Base-by-base conservation (phyloP, 2,888 invertebrate species). In the Bugula neritina region DNA sequence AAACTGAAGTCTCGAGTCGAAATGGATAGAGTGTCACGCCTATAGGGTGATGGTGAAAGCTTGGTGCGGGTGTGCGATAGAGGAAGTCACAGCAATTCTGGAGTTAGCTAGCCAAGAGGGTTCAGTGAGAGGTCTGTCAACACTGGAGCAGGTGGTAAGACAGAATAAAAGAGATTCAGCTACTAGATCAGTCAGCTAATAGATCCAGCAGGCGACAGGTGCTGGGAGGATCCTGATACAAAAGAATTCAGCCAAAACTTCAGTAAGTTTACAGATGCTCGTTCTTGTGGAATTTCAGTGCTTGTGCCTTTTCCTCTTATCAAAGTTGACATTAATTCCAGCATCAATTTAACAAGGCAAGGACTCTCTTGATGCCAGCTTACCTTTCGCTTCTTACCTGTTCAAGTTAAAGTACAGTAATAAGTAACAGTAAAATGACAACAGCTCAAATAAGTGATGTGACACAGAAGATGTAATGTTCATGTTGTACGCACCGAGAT, bases 191-290 rank as follows among this genome's bases (percentile, higher is more conserved):
- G 23, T 55, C 23, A 55, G 23, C 55, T 23, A 25, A 23, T 23
- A 55, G 25, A 55, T 25, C 55, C 23, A 25, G 17, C 25, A 55
- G 23, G 55, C 5, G 23, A 55, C 55, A 17, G 23, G 55, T n/a
- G 55, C 55, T 55, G 55, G 5, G 10, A 55, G 55, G 55, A 55
- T 55, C 55, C 55, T 55, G 55, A 55, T 55, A 25, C 55, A 55
- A 55, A 17, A 25, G 55, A 55, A 17, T 23, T 55, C 55, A 55
- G 25, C 55, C 55, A 55, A 17, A 23, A 55, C 55, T 55, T 55
- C 23, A 17, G 55, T 23, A 55, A 17, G 43, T 43, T 43, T 43
- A 17, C 43, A 43, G 43, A 43, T 43, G 43, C 43, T 43, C 17
- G 43, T 17, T 43, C 43, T 43, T 43, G 43, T 43, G 17, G 43